A percentile compares a stretch with the other conserved stretches of the same genome.
phyloP scores from a whole-genome alignment of 2,888 invertebrate species.

The Eupithecia pulchellata region DNA sequence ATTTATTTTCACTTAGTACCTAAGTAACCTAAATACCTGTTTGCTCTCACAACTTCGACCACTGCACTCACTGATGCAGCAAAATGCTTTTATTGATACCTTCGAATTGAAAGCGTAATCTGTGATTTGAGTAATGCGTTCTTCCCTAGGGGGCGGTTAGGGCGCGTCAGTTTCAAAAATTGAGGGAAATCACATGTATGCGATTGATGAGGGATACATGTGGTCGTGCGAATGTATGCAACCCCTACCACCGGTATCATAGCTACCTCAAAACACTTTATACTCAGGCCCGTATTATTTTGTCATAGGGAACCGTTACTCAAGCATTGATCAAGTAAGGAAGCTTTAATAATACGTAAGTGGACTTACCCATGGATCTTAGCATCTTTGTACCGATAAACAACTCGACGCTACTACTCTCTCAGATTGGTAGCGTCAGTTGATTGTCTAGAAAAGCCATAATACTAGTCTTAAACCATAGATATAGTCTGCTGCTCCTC shows the following conservation, averaged over 20 bases:
- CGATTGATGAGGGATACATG: conserved; percentile 71
- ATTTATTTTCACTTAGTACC: too few relatives aligned
- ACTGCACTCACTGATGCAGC: conserved; percentile 42
- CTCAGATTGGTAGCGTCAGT: neutral
- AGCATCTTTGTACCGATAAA: too few relatives aligned
- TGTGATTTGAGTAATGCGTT: conserved; percentile 73
- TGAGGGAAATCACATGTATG: conserved; percentile 83
- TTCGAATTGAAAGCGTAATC: conserved; percentile 61
- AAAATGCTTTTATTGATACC: conserved; percentile 50
- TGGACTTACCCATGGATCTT: neutral
- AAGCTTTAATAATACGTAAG: too few relatives aligned
- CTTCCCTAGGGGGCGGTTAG: conserved; percentile 60
- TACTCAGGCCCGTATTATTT: neutral
- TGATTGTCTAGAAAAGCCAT: too few relatives aligned
- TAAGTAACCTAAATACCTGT: neutral
- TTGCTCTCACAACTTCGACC: neutral
- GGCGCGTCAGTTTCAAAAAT: conserved; percentile 84
- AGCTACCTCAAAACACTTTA: neutral
- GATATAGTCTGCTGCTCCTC: too few relatives aligned
- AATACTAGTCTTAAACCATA: too few relatives aligned
- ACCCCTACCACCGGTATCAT: neutral
- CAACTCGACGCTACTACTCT: too few relatives aligned
- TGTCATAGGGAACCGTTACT: too few relatives aligned
- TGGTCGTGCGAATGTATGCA: conserved; percentile 31
- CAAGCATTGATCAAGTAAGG: too few relatives aligned